Percentiles rank a stretch among this genome's conserved stretches.
Evolutionary conservation across 2,113 vertebrate species (phyloP).

Genomic region (Etia nguti): DNA sequence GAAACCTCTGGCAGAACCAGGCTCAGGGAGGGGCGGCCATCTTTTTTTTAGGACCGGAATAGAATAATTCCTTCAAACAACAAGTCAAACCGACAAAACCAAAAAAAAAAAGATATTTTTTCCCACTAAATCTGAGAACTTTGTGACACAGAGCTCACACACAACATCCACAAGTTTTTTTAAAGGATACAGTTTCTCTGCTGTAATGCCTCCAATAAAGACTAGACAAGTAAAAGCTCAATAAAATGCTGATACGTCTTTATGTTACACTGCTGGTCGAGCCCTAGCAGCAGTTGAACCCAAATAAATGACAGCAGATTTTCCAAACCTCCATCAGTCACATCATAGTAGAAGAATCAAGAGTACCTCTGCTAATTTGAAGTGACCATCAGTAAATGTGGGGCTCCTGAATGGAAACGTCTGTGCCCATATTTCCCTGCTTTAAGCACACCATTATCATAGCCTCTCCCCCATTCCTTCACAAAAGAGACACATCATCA

Average conservation of each 20-base stretch:
- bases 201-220: neutral
- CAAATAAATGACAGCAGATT: neutral
- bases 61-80: neutral
- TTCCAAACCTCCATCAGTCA: neutral
- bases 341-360: neutral
- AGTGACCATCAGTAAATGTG: neutral
- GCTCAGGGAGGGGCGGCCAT: neutral
- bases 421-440: neutral
- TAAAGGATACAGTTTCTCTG: neutral
- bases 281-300: rapidly evolving
- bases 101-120: rapidly evolving
- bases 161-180: neutral
- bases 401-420: neutral
- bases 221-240: neutral
- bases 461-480: neutral
- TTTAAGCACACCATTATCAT: neutral
- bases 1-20: neutral
- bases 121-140: rapidly evolving
- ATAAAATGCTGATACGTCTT: neutral
- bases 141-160: neutral
- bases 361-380: neutral
- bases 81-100: neutral
- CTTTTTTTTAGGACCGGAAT: no score
- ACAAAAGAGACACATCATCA: neutral
- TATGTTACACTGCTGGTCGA: rapidly evolving